A percentile compares a stretch with the other conserved stretches of the same genome.
Evolutionary conservation across 2,888 invertebrate species (phyloP).

Genomic region (Epistrophe grossulariae): DNA sequence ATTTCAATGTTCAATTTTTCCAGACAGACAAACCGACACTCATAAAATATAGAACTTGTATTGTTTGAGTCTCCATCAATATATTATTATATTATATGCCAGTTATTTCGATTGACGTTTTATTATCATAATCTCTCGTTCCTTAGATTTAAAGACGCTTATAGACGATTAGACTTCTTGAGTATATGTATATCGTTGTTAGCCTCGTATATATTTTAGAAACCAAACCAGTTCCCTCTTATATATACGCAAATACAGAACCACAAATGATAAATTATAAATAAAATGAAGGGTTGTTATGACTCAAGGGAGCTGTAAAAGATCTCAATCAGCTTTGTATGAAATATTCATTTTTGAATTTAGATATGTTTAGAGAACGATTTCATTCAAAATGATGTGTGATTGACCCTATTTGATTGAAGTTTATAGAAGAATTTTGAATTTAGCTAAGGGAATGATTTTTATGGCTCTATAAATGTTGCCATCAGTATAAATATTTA

Average conservation of each 20-base stretch:
- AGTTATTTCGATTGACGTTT: constrained; percentile 55
- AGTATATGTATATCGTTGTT: not conserved
- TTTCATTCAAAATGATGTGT: constrained; percentile 2
- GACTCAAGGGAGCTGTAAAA: constrained; percentile 56
- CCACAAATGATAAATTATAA: constrained; percentile 45
- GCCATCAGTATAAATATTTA: not conserved
- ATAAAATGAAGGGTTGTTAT: constrained; percentile 50
- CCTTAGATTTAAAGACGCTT: constrained; percentile 1
- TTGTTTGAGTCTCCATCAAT: not conserved
- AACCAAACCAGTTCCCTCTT: not conserved
- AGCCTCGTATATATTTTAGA: not conserved
- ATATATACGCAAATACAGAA: not conserved
- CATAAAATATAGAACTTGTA: not conserved
- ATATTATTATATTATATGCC: not conserved
- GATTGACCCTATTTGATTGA: constrained; percentile 26
- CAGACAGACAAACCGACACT: not conserved
- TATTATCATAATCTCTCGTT: constrained; percentile 65
- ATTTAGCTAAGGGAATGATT: not conserved
- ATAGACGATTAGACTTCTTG: constrained; percentile 14
- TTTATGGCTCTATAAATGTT: not conserved
- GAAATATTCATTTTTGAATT: constrained; percentile 46
- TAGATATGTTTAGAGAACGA: constrained; percentile 4
- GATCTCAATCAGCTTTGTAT: constrained; percentile 48
- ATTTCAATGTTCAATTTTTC: not conserved
- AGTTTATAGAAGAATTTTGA: constrained; percentile 12